Evolutionary conservation across 2,113 vertebrate species (phyloP).

Genomic region (Phyllopteryx taeniolatus): DNA sequence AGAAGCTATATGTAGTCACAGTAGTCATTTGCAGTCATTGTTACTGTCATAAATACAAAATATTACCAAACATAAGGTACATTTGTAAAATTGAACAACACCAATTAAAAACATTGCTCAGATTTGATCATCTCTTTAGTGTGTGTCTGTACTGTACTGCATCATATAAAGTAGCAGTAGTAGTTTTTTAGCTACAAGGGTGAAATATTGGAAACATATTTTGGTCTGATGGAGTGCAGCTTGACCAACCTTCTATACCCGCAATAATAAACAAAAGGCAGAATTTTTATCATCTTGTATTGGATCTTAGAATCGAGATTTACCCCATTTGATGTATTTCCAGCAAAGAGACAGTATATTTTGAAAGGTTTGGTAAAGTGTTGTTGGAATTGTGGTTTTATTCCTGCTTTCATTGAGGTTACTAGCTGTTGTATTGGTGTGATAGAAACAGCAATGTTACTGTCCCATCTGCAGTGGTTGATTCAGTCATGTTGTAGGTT

Average conservation of each 20-base stretch:
- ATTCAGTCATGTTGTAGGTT: slow-evolving; percentile 51
- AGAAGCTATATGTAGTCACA: slow-evolving; percentile 27
- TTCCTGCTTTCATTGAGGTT: neutral
- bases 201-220: neutral
- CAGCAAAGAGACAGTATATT: neutral
- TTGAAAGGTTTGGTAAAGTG: neutral
- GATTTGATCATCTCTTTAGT: too few species aligned
- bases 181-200: too few species aligned
- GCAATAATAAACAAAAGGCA: neutral
- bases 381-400: neutral
- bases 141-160: too few species aligned
- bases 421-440: slow-evolving; percentile 12
- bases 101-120: too few species aligned
- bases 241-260: neutral
- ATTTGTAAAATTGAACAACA: neutral
- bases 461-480: slow-evolving; percentile 23
- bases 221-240: neutral
- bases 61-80: neutral
- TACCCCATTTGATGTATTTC: neutral
- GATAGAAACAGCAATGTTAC: slow-evolving; percentile 14
- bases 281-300: neutral
- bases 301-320: neutral
- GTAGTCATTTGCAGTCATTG: slow-evolving; percentile 26
- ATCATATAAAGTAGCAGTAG: too few species aligned
- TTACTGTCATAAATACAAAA: slow-evolving; percentile 22